Percentiles rank a stretch among this genome's conserved stretches.
These are phyloP conservation scores for Drosophila vallismaia DNA, from an alignment of 2,888 invertebrate species.

Conservation along the genomic window DNA sequence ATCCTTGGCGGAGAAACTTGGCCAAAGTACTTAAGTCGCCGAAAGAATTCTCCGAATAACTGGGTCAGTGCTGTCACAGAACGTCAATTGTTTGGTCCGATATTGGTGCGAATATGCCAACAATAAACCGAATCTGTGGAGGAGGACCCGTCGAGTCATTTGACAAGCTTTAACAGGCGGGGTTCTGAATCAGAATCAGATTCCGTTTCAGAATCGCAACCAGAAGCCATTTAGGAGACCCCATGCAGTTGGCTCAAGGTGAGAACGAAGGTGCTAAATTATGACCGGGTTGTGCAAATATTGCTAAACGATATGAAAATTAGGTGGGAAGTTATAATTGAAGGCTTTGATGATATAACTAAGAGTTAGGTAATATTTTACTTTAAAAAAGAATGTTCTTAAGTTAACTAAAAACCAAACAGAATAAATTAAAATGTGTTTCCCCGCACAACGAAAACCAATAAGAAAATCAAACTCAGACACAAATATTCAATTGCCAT, in stretches of 20 bases:
- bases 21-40: constrained; percentile 61
- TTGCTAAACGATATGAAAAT: constrained; percentile 11
- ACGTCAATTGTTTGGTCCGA: constrained; percentile 45
- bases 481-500: constrained; percentile 24
- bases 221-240: constrained; percentile 16
- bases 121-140: constrained; percentile 41
- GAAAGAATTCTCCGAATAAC: constrained; percentile 33
- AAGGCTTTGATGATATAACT: not conserved
- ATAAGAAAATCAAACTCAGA: constrained; percentile 1
- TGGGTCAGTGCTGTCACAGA: constrained; percentile 69
- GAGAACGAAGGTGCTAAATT: constrained; percentile 38
- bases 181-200: constrained; percentile 24
- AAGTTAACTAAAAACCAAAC: no score
- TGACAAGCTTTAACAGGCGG: constrained; percentile 71
- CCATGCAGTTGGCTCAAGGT: constrained; percentile 34
- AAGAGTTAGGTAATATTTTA: not conserved
- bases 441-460: not conserved
- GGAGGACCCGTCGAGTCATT: constrained; percentile 53
- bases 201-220: constrained; percentile 8
- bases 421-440: not conserved
- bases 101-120: constrained; percentile 38
- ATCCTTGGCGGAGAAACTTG: constrained; percentile 71
- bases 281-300: constrained; percentile 16
- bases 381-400: no score
- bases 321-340: not conserved